A percentile compares a stretch with the other conserved stretches of the same genome.
Evolutionary conservation across 2,888 invertebrate species (phyloP).

Genomic region (Macroteleia sp.): DNA sequence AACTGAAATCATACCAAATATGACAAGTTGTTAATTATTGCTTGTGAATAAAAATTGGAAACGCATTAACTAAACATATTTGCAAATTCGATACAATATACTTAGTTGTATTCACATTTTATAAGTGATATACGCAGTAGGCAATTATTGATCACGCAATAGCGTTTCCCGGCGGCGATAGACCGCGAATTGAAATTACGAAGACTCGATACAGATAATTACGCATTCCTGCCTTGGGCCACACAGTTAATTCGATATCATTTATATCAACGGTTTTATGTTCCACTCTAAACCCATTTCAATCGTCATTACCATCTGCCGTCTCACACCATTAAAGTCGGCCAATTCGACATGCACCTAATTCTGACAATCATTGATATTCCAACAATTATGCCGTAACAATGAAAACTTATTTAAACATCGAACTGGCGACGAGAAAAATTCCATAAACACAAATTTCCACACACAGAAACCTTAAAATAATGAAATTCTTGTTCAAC

Average conservation of each 20-base stretch:
- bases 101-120: constrained; percentile 29
- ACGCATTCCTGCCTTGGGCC: constrained; percentile 52
- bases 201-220: constrained; percentile 60
- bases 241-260: constrained; percentile 63
- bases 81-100: no score
- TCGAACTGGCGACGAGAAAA: no score
- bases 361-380: constrained; percentile 48
- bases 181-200: constrained; percentile 56
- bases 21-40: no score
- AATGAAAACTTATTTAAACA: constrained; percentile 13
- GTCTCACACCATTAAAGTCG: constrained; percentile 53
- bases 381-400: constrained; percentile 36
- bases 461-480: no score
- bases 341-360: constrained; percentile 25
- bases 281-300: constrained; percentile 50
- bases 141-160: constrained; percentile 55
- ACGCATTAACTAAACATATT: no score
- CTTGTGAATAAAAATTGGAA: no score
- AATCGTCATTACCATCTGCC: constrained; percentile 49
- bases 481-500: no score
- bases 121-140: constrained; percentile 11
- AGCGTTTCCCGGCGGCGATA: constrained; percentile 39
- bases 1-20: no score
- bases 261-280: constrained; percentile 58
- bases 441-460: no score